A percentile compares a stretch with the other conserved stretches of the same genome.
Conservation (phyloP, 1,140 invertebrate species). For the Trichonephila clavata region DNA sequence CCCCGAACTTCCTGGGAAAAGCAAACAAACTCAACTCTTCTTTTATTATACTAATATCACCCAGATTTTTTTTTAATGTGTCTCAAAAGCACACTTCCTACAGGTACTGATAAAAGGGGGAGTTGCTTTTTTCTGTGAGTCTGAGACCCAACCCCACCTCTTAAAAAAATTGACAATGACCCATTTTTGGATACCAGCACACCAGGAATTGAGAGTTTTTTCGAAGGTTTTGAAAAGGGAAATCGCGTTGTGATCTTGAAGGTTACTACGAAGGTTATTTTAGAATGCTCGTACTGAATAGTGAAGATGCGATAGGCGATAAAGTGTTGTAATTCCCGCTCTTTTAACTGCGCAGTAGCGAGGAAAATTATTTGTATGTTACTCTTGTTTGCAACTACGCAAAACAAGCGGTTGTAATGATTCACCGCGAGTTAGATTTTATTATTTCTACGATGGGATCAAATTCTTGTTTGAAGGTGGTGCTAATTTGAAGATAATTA, state of each 20-base stretch:
- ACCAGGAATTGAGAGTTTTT: background rate
- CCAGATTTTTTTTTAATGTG: background rate
- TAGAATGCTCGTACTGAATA: background rate
- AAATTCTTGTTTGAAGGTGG: too few species aligned
- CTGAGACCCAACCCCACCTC: background rate
- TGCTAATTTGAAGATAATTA: too few species aligned
- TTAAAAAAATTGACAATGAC: constrained; percentile 38
- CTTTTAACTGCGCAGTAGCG: constrained; percentile 20
- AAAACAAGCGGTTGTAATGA: background rate
- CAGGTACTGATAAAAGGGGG: constrained; percentile 38
- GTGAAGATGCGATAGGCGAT: background rate
- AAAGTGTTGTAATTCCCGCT: constrained; percentile 31
- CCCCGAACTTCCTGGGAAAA: background rate
- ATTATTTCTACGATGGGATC: too few species aligned
- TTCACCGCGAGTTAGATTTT: background rate
- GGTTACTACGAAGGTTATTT: constrained; percentile 38
- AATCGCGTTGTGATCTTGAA: constrained; percentile 1
- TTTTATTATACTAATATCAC: constrained; percentile 9
- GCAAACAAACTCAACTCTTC: constrained; percentile 32
- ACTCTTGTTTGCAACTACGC: background rate
- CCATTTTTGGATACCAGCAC: constrained; percentile 27
- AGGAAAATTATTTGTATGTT: background rate
- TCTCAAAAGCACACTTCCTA: background rate
- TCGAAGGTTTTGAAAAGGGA: background rate
- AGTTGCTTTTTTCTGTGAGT: background rate